Evolutionary conservation across 2,797 vertebrate genomes (phyloP).

Genomic region (Sebastes trivittatus): DNA sequence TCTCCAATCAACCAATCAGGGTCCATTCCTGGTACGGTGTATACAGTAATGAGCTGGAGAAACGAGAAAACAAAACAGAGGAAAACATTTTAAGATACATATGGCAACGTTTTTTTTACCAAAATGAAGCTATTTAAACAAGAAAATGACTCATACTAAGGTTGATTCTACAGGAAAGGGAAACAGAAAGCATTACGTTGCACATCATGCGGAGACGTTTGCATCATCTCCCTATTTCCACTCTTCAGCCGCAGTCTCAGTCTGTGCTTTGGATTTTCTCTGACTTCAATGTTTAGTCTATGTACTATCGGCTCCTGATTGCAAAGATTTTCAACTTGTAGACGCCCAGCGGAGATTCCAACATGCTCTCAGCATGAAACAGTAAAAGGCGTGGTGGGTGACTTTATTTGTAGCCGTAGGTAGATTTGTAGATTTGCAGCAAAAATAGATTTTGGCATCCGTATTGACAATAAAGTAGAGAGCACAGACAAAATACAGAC

Average conservation of each 20-base stretch:
- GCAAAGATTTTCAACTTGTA: no score
- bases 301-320: no score
- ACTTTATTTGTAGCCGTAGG: no score
- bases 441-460: no score
- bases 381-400: no score
- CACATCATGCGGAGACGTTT: background rate
- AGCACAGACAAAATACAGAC: no score
- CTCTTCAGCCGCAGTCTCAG: background rate
- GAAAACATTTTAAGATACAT: background rate
- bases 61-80: constrained; percentile 1
- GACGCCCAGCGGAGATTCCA: no score
- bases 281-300: no score
- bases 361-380: no score
- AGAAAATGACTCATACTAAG: background rate
- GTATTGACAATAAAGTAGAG: no score
- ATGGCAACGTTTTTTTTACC: fast-evolving
- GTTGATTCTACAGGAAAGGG: background rate
- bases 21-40: constrained; percentile 98
- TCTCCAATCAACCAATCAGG: constrained; percentile 97
- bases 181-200: background rate
- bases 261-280: background rate
- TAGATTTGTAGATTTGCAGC: no score
- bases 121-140: background rate
- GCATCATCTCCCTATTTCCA: background rate
- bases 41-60: constrained; percentile 92